Conservation (phyloP, 1,140 invertebrate genomes). For the Bombus superbus region DNA sequence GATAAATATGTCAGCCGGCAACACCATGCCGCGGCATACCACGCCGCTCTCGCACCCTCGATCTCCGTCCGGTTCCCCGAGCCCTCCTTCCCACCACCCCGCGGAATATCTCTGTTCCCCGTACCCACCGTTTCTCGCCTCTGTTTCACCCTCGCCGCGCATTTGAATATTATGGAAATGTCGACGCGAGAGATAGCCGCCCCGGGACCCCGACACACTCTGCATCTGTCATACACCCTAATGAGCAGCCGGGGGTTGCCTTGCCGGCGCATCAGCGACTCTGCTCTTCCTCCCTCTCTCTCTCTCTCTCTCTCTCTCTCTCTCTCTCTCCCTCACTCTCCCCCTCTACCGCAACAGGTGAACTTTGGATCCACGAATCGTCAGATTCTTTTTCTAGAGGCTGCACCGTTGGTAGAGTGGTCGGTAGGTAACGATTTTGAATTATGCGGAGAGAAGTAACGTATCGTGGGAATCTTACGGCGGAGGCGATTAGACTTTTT, state of each 20-base stretch:
- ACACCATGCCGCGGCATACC: slow-evolving; percentile 74
- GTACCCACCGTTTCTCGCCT: slow-evolving; percentile 26
- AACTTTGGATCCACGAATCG: not conserved
- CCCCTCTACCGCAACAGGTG: slow-evolving; percentile 57
- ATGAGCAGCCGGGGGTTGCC: slow-evolving; percentile 63
- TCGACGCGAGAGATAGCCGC: slow-evolving; percentile 55
- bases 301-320: too few relatives aligned
- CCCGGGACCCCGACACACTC: slow-evolving; percentile 4
- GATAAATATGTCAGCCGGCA: slow-evolving; percentile 81
- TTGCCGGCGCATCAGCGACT: not conserved
- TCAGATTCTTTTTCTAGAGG: not conserved
- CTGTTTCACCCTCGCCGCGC: slow-evolving; percentile 55
- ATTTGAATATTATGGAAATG: slow-evolving; percentile 77
- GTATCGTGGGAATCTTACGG: too few relatives aligned
- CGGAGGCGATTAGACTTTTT: not conserved
- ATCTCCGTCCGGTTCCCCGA: slow-evolving; percentile 53
- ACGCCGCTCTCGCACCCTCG: slow-evolving; percentile 60
- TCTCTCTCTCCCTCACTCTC: too few relatives aligned
- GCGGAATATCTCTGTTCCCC: slow-evolving; percentile 50
- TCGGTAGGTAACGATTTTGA: not conserved
- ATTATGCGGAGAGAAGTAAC: too few relatives aligned
- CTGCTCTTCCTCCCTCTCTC: too few relatives aligned
- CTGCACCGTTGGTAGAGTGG: not conserved
- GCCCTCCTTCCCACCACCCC: slow-evolving; percentile 12
- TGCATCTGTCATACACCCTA: slow-evolving; percentile 75